Base-by-base conservation (phyloP, 2,113 vertebrate species). In the Cyprinus carpio region DNA sequence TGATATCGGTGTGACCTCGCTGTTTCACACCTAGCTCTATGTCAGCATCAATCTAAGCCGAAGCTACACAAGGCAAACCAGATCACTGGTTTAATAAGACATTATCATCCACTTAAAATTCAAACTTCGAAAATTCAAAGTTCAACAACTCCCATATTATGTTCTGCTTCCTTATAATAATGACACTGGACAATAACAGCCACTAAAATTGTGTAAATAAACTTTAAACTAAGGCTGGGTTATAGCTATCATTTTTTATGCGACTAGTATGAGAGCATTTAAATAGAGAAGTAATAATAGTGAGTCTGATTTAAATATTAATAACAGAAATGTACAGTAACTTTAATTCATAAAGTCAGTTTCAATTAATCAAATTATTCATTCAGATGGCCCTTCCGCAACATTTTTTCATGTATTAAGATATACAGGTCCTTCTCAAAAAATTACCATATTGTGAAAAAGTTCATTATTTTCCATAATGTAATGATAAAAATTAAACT, bases 1-100 rank as follows among this genome's bases (percentile, higher is more conserved):
- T 88, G 88, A 90, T 46, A 86, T 82, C 20, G 87, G 72, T 15
- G 65, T 85, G 90, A 93, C 91, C 91, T 89, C 31, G 40, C 60
- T 15, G 25, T 51, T 62, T 20, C 75, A 40, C 75, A 78, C n/a
- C 72, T 29, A 43, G 40, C 40, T 71, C 9, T 29, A 34, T 56
- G 65, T 37, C 76, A 69, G 81, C 40, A 81, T 49, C 56, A 81
- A 49, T 49, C 60, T 49, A 2, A 2, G 34, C 56, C 12, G 25
- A 62, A 65, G n/a, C 40, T 12, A 37, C 60, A 67, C 37, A 65
- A 43, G 43, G 43, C 18, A 51, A 69, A 69, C 43, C 43, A 67
- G 43, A 67, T 67, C 40, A 67, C 23, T 27, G 43, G 15, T 29
- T 25, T 43, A 81, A 81, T 6, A 8, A 60, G 31, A 37, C 6